Evolutionary conservation across 2,113 vertebrate species (phyloP).

Genomic region (Peromyscus leucopus): DNA sequence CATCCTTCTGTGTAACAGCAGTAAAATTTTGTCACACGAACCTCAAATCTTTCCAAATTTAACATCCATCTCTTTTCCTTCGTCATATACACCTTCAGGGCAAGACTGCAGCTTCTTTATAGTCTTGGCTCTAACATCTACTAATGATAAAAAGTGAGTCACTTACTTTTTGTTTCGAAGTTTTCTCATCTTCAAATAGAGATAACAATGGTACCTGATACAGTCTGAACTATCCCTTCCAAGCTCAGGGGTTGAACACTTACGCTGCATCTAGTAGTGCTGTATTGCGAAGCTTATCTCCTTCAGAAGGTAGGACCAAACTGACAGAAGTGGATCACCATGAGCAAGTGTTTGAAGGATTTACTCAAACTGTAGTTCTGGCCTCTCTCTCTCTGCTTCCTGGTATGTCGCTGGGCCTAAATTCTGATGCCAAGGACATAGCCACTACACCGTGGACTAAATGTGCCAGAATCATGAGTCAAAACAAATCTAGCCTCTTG

Average conservation of each 20-base stretch:
- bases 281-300: not conserved
- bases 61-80: not conserved
- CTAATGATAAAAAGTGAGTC: not conserved
- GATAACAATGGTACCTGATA: not conserved
- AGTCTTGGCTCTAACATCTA: not conserved
- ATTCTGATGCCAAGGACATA: not conserved
- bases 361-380: not conserved
- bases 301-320: not conserved
- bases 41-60: not conserved
- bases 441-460: not conserved
- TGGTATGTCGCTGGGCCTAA: not conserved
- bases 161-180: not conserved
- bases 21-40: not conserved
- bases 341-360: not conserved
- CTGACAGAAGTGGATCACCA: not conserved
- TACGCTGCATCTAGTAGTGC: not conserved
- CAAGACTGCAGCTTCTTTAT: not conserved
- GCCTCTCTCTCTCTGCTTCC: not conserved
- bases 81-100: not conserved
- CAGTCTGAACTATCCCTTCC: not conserved
- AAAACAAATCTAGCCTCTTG: not conserved
- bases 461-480: not conserved
- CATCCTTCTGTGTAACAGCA: not conserved
- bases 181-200: not conserved
- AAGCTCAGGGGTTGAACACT: not conserved